These are phyloP conservation scores for Pleuronectes platessa DNA, from an alignment of 2,113 vertebrate genomes.

Conservation along the genomic window DNA sequence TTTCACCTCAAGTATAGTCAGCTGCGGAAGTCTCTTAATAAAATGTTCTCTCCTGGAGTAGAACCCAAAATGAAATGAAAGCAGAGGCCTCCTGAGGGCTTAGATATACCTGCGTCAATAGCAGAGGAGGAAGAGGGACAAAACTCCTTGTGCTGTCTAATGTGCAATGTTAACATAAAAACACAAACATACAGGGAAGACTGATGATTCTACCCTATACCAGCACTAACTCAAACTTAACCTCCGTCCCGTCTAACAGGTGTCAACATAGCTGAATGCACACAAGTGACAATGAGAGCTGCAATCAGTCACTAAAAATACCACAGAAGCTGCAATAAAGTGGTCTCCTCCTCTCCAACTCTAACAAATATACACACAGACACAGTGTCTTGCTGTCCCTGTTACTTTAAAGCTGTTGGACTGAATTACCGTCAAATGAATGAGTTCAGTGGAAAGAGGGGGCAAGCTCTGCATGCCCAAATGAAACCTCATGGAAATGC, in stretches of 20 bases:
- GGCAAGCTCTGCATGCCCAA: constrained; percentile 10
- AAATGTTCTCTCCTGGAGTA: constrained; percentile 11
- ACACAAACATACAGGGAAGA: neutral
- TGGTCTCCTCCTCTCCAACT: neutral
- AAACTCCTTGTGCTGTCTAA: constrained; percentile 17
- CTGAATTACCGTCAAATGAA: constrained; percentile 30
- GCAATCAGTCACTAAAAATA: constrained; percentile 27
- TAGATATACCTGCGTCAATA: constrained; percentile 11
- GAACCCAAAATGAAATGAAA: constrained; percentile 38
- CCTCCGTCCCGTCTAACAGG: constrained; percentile 35
- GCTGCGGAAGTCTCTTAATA: constrained; percentile 12
- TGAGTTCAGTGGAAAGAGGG: constrained; percentile 33
- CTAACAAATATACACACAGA: neutral
- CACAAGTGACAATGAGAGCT: constrained; percentile 40
- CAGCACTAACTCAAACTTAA: constrained; percentile 15
- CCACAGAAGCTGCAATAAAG: constrained; percentile 7
- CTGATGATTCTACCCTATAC: constrained; percentile 10
- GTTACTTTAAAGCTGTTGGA: constrained; percentile 27
- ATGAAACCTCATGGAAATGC: constrained; percentile 44
- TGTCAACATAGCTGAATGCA: constrained; percentile 36
- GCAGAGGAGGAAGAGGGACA: constrained; percentile 31
- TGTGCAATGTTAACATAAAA: constrained; percentile 1
- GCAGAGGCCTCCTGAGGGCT: constrained; percentile 38
- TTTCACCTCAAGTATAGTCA: constrained; percentile 19
- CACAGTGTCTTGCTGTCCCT: neutral